Base-by-base conservation (phyloP, 2,113 vertebrate genomes). In the Lichenostomus cassidix region DNA sequence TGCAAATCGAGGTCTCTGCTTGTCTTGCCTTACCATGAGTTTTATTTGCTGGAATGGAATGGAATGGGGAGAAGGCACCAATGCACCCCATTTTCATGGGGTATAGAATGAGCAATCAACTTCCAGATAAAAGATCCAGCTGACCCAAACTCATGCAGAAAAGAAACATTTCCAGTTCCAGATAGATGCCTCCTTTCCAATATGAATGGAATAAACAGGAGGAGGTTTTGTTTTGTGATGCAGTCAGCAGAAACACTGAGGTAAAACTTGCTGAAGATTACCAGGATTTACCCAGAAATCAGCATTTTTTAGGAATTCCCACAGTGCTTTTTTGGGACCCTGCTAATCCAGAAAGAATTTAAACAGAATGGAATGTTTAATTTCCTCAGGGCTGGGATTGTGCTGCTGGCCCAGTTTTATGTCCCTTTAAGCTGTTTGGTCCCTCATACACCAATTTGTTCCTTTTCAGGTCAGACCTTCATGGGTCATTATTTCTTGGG, bases 361-460 rank as follows among this genome's bases (percentile, higher is more conserved):
- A 5, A 35, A 69, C 9, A 12, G 3, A 50, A 44, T 8, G 39
- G 39, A 39, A 39, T 39, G 39, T 39, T 39, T 39, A 39, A 39
- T 39, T 39, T 39, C 39, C 39, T 39, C 39, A 39, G 39, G 39
- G 39, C 39, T 5, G 42, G 19, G 39, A 15, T 16, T 33, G 60
- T 33, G 35, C 63, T 70, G 53, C 31, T 46, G 33, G 14, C 8
- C 22, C 73, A 3, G 15, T 14, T 55, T 18, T 9, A 1, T 6
- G 24, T 6, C 56, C 68, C 64, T 60, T 68, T 37, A 35, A 49
- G 20, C 15, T 37, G 4, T 16, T 41, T 44, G 20, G 8, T 12
- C 18, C 27, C 47, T 44, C 18, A 3, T 0, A 1, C 15, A 55
- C 62, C n/a, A 46, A 5, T 37, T 7, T 23, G 5, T 3, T 75